Evolutionary conservation across 53 echinoderm and acorn worm genomes (phyloP), one percentile per base, ranked within the genome.

Genomic region (Luidia sarsii): DNA sequence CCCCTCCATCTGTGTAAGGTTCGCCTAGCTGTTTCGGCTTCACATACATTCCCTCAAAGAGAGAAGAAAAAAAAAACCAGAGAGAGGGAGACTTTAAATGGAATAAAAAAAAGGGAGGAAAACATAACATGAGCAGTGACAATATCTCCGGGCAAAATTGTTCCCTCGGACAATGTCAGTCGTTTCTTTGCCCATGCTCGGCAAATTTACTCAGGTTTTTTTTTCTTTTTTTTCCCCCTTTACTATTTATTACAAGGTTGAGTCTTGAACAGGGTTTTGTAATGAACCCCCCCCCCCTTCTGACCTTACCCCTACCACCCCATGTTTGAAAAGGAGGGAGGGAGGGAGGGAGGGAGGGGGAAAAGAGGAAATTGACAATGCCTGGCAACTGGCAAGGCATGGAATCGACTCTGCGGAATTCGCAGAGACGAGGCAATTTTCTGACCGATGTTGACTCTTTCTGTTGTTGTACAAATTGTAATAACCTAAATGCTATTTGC

Each of bases 221-320:
- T 77, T n/a, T n/a, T n/a, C n/a, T n/a, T n/a, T n/a, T n/a, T n/a
- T n/a, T n/a, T n/a, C n/a, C n/a, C n/a, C n/a, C n/a, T n/a, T n/a
- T n/a, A n/a, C n/a, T n/a, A n/a, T n/a, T n/a, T 48, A 77, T 77
- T 59, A 61, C 77, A 77, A 77, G 61, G 77, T n/a, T 43, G 77
- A 60, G 61, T 45, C 27, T 74, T 77, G 77, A 59, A 77, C 46
- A 59, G 77, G 60, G 43, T 60, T n/a, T n/a, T n/a, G 61, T 60
- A 77, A 77, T 77, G 62, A 77, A 77, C 59, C n/a, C 77, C 16
- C 18, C 60, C 23, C 33, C n/a, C n/a, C n/a, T n/a, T n/a, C n/a
- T n/a, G n/a, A n/a, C n/a, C n/a, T n/a, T n/a, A n/a, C n/a, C n/a
- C n/a, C n/a, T n/a, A n/a, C n/a, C n/a, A n/a, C n/a, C n/a, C n/a